Evolutionary conservation across 1,140 invertebrate genomes (phyloP).

Genomic region (Triops cancriformis): DNA sequence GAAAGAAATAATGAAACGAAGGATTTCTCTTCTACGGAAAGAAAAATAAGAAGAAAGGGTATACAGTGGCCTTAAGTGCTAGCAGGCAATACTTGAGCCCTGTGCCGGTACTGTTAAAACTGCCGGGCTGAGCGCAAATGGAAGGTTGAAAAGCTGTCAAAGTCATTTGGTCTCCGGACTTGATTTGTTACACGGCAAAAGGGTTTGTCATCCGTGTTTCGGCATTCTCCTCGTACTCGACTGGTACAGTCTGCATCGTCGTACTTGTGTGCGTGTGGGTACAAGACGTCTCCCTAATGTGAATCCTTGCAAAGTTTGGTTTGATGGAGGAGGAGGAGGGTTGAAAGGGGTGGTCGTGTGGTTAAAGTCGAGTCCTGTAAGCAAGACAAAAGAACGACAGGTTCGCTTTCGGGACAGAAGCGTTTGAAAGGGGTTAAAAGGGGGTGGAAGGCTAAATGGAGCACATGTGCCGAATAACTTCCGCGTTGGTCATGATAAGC

Average conservation of each 20-base stretch:
- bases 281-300: neutral
- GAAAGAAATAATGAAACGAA: too few species aligned
- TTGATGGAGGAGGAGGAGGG: neutral
- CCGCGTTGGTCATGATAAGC: conserved; percentile 1
- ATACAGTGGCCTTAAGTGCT: too few species aligned
- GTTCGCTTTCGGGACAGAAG: neutral
- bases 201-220: neutral
- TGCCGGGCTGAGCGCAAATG: neutral
- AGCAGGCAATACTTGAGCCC: too few species aligned
- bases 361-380: neutral
- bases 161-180: neutral
- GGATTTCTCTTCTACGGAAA: too few species aligned
- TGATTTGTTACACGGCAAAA: conserved; percentile 11
- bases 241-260: too few species aligned
- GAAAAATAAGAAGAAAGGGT: too few species aligned
- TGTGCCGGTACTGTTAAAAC: too few species aligned
- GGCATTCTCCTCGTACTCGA: too few species aligned
- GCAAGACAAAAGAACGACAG: neutral
- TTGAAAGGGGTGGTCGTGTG: neutral
- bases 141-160: neutral
- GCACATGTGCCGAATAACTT: neutral
- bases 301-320: neutral
- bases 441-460: neutral
- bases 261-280: too few species aligned
- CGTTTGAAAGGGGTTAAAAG: neutral